A percentile compares a stretch with the other conserved stretches of the same genome.
Evolutionary conservation across 2,888 invertebrate species (phyloP).

Genomic region (Aphidoletes aphidimyza): DNA sequence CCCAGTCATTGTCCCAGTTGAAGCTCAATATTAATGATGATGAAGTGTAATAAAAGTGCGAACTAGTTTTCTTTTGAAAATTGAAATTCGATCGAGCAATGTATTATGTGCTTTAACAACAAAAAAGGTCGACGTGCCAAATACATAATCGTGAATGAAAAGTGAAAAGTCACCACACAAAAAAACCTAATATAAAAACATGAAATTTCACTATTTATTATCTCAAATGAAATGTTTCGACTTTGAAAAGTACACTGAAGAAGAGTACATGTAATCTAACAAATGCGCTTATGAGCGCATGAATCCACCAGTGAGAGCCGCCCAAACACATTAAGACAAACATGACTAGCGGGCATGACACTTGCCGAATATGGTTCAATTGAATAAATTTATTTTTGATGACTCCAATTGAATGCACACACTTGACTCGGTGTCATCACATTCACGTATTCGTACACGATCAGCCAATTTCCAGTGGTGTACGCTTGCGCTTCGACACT

Average conservation of each 20-base stretch:
- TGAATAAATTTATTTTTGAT: slow-evolving; percentile 28
- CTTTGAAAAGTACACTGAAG: too few relatives aligned
- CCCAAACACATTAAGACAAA: background rate
- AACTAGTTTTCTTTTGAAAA: background rate
- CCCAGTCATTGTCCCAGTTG: background rate
- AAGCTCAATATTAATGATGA: background rate
- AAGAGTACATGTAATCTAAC: too few relatives aligned
- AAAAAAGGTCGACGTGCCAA: too few relatives aligned
- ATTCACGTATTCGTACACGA: background rate
- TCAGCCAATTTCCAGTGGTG: background rate
- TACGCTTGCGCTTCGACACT: background rate
- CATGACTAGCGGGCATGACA: background rate
- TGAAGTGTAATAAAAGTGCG: background rate
- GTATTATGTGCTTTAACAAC: background rate
- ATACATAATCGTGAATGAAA: too few relatives aligned
- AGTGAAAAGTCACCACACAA: too few relatives aligned
- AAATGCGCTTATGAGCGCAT: too few relatives aligned
- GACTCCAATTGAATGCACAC: slow-evolving; percentile 6
- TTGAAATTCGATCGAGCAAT: background rate
- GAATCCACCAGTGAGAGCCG: too few relatives aligned
- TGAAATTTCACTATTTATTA: too few relatives aligned
- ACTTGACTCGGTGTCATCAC: background rate
- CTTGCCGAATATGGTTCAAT: background rate
- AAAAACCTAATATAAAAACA: too few relatives aligned
- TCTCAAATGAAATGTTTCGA: too few relatives aligned